Conservation (phyloP, 2,797 vertebrate genomes). For the Pampus argenteus region DNA sequence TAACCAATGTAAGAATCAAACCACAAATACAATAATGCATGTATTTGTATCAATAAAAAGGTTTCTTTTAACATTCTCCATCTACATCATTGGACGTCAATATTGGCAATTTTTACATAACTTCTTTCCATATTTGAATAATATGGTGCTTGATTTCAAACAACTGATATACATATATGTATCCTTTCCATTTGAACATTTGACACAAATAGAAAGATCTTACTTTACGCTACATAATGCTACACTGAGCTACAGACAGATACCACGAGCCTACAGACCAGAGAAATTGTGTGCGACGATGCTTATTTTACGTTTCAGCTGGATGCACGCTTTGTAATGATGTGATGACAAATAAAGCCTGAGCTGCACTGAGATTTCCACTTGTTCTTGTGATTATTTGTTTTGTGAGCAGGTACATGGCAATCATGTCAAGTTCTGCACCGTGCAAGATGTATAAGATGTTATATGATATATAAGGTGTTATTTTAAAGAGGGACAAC, state of each 20-base stretch:
- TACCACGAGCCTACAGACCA: not conserved
- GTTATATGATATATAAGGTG: no score
- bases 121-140: not conserved
- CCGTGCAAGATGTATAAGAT: not conserved
- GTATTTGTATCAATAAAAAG: not conserved
- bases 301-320: slow-evolving; percentile 22
- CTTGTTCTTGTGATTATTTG: slow-evolving; percentile 64
- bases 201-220: not conserved
- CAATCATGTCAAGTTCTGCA: not conserved
- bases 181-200: not conserved
- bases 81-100: not conserved
- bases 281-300: slow-evolving; percentile 3
- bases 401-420: not conserved
- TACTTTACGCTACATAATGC: not conserved
- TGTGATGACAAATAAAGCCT: slow-evolving; percentile 72
- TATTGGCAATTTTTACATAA: not conserved
- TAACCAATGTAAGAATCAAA: not conserved
- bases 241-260: not conserved
- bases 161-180: not conserved
- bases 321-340: slow-evolving; percentile 52
- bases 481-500: no score
- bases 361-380: slow-evolving; percentile 37
- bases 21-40: not conserved
- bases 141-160: not conserved
- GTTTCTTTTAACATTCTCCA: no score